Conservation (phyloP, 2,888 invertebrate species). For the Brassicogethes aeneus region DNA sequence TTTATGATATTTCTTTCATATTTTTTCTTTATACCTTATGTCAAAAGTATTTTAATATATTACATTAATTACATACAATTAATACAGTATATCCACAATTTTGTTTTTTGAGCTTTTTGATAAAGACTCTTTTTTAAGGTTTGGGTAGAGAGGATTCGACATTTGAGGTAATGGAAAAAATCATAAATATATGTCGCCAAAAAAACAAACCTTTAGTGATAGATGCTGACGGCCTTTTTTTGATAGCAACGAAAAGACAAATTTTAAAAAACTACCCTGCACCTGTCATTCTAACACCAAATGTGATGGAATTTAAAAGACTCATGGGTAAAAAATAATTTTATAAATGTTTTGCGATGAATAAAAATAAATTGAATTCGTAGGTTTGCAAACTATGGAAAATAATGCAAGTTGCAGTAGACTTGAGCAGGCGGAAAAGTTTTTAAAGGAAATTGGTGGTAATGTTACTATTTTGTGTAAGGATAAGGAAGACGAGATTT, state of each 20-base stretch:
- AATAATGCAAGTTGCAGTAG: too few species aligned
- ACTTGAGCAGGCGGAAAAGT: conserved; percentile 34
- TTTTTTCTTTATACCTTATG: too few species aligned
- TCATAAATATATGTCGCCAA: conserved; percentile 55
- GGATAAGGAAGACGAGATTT: conserved; percentile 61
- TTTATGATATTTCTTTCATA: too few species aligned
- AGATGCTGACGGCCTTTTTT: conserved; percentile 84
- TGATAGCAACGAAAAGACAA: conserved; percentile 56
- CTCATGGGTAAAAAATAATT: conserved; percentile 50
- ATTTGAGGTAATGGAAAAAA: conserved; percentile 35
- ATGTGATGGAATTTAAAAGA: conserved; percentile 78
- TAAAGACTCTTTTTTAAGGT: too few species aligned
- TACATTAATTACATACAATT: too few species aligned
- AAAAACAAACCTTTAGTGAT: conserved; percentile 70
- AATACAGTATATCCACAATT: too few species aligned
- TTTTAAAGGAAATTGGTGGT: conserved; percentile 37
- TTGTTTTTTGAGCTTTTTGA: too few species aligned
- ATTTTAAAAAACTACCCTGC: conserved; percentile 60
- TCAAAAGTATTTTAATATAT: too few species aligned
- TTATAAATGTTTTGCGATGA: too few species aligned
- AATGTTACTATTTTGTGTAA: conserved; percentile 67
- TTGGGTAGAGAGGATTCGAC: conserved; percentile 68
- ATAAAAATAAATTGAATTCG: too few species aligned
- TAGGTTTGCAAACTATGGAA: too few species aligned
- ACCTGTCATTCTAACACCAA: conserved; percentile 79